Evolutionary conservation across 1,140 invertebrate species (phyloP).

Genomic region (Nixonia krombeini): DNA sequence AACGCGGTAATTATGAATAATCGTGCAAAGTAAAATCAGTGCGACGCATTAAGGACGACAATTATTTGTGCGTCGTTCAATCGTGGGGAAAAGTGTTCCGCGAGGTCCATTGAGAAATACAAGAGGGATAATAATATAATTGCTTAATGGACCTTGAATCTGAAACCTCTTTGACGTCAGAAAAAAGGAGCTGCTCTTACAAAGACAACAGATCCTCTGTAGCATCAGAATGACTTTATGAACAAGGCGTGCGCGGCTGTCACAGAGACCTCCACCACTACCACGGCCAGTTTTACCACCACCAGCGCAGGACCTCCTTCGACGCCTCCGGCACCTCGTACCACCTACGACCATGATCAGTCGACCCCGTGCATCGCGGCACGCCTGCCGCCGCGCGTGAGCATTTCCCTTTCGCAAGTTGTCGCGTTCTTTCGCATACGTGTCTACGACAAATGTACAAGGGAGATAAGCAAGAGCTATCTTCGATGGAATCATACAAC

Average conservation of each 20-base stretch:
- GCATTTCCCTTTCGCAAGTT: conserved; percentile 13
- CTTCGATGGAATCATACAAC: background rate
- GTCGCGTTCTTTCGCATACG: conserved; percentile 3
- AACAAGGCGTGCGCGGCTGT: conserved; percentile 55
- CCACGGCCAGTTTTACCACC: conserved; percentile 44
- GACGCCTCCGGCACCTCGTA: conserved; percentile 51
- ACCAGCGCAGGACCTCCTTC: conserved; percentile 43
- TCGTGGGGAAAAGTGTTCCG: background rate
- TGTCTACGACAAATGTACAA: background rate
- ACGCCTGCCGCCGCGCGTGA: conserved; percentile 66
- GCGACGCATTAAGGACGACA: no score
- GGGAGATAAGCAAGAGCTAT: background rate
- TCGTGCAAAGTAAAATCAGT: no score
- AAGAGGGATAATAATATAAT: conserved; percentile 26
- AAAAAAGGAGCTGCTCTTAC: conserved; percentile 10
- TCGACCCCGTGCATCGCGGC: conserved; percentile 72
- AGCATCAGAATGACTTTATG: conserved; percentile 51
- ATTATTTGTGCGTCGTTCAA: no score
- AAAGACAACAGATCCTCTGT: conserved; percentile 42
- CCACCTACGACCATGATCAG: conserved; percentile 60
- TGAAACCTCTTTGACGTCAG: conserved; percentile 23
- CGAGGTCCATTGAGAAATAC: background rate
- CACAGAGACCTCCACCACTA: conserved; percentile 46
- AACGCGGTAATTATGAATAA: no score
- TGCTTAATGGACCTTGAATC: conserved; percentile 34